phyloP scores from a whole-genome alignment of 2,888 invertebrate genomes.

The Melangyna quadrimaculata region DNA sequence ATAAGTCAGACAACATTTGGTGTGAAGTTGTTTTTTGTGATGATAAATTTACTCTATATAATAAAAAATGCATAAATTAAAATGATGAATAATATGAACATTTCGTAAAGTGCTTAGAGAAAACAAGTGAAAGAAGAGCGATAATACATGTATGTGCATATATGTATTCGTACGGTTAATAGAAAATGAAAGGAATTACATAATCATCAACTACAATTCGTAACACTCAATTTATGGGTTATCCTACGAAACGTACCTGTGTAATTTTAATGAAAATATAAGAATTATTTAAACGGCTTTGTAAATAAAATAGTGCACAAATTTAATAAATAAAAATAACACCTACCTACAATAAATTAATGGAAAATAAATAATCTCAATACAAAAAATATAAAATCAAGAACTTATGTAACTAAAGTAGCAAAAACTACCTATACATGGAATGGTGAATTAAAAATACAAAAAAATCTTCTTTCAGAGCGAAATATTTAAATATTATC shows the following conservation, averaged over 20 bases:
- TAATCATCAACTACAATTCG: conserved; percentile 78
- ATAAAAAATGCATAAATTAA: conserved; percentile 42
- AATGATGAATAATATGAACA: conserved; percentile 40
- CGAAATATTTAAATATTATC: conserved; percentile 35
- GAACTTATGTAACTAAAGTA: conserved; percentile 43
- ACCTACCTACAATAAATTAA: conserved; percentile 18
- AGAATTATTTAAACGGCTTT: conserved; percentile 31
- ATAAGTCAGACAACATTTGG: conserved; percentile 16
- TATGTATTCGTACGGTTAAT: conserved; percentile 73
- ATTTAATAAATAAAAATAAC: conserved; percentile 26
- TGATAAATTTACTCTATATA: conserved; percentile 47
- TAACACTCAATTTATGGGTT: conserved; percentile 65
- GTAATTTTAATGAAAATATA: conserved; percentile 41
- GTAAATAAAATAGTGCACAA: conserved; percentile 57
- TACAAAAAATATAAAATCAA: conserved; percentile 2
- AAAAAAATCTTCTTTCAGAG: conserved; percentile 13
- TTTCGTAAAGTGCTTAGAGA: conserved; percentile 26
- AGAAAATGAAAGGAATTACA: conserved; percentile 79
- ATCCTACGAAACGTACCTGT: conserved; percentile 67
- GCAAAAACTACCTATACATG: conserved; percentile 15
- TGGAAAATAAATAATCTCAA: conserved; percentile 11
- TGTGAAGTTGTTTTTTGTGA: conserved; percentile 49
- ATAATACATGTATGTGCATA: conserved; percentile 33
- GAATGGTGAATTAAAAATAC: too few relatives aligned
- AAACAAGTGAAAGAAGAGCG: conserved; percentile 43